phyloP scores from a whole-genome alignment of 2,888 invertebrate species.

The Lutraria lutraria region DNA sequence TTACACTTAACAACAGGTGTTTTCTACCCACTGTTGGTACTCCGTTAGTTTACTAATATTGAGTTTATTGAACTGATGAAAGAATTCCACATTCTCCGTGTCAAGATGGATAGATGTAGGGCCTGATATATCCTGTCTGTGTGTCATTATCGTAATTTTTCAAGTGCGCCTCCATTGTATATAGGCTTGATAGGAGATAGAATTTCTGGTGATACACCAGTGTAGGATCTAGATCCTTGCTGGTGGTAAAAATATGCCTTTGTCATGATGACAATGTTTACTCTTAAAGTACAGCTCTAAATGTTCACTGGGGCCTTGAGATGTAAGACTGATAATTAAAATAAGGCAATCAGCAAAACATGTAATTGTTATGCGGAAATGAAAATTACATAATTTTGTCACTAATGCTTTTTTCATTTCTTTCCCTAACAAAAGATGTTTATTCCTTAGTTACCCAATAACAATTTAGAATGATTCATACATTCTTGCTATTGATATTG shows the following conservation, averaged over 20 bases:
- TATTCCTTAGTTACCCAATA: neutral
- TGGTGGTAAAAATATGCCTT: constrained; percentile 21
- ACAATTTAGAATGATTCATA: neutral
- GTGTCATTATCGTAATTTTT: constrained; percentile 18
- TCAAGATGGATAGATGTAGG: constrained; percentile 34
- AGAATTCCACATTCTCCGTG: constrained; percentile 40
- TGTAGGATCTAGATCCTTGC: constrained; percentile 12
- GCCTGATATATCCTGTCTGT: constrained; percentile 28
- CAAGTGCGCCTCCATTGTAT: constrained; percentile 36
- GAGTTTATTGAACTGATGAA: constrained; percentile 46
- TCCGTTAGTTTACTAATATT: constrained; percentile 24
- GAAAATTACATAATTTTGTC: constrained; percentile 5
- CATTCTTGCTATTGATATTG: neutral
- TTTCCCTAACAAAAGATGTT: neutral
- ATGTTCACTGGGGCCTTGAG: neutral
- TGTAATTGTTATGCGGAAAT: neutral
- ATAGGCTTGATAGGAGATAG: constrained; percentile 9
- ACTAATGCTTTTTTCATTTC: neutral
- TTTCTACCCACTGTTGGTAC: neutral
- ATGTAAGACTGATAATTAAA: neutral
- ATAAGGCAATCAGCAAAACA: neutral
- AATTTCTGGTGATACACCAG: constrained; percentile 11
- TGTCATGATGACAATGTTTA: constrained; percentile 37
- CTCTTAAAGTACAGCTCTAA: constrained; percentile 6
- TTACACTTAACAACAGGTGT: constrained; percentile 28